Evolutionary conservation across 2,888 invertebrate species (phyloP), one percentile per base, ranked within the genome.

Genomic region (Ennomos erosarius): DNA sequence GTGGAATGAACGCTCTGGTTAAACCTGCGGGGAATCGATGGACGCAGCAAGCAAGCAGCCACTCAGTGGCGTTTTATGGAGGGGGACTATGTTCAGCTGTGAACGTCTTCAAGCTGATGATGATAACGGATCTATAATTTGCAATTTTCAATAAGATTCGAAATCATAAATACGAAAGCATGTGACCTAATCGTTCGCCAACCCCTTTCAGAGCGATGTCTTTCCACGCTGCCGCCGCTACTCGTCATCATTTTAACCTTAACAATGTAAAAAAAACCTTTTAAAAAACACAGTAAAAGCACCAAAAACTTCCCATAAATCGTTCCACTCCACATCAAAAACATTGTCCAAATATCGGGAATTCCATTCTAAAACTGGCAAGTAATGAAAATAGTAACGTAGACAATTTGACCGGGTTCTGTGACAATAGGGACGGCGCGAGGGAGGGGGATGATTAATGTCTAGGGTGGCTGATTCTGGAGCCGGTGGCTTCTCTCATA

Each of bases 141-240:
- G n/a, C n/a, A n/a, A n/a, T n/a, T n/a, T n/a, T n/a, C n/a, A 55
- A 42, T 10, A 54, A 52, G 46, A 48, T 63, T 59, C 43, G 35
- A 59, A 65, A 26, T 26, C 26, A 26, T 26, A 26, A 26, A 54
- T 55, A 64, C 60, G 63, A 68, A 69, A 62, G 59, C 62, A 63
- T 67, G 58, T 69, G 69, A 87, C 87, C 88, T 79, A 83, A 79
- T 78, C 78, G 76, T 71, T 70, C 69, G 61, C 70, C 79, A 80
- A 84, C 84, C 88, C 59, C 59, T 55, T 59, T 84, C 77, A 78
- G 77, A 71, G 78, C 78, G 83, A 70, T 75, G 78, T 83, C 84
- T 87, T 87, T 90, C 89, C 89, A 79, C 87, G 81, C 84, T 81
- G 85, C 68, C 59, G 54, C 54, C 54, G 54, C 59, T 54, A 39